Percentiles rank a stretch among this genome's conserved stretches.
Conservation (phyloP, 92 coral and sea anemone species). For the Porites rus region DNA sequence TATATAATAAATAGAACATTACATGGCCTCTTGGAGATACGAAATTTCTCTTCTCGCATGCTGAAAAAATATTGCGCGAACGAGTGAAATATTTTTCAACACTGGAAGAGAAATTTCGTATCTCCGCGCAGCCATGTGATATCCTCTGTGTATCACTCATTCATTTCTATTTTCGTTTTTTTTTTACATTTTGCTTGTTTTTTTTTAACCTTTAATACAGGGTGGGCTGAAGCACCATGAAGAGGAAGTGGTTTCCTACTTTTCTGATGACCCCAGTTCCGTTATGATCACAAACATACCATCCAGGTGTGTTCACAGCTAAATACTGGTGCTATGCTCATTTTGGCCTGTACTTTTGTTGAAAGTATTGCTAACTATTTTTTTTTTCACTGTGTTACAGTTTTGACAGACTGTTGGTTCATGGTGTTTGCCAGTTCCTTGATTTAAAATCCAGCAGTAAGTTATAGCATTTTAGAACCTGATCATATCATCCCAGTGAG, state of each 20-base stretch:
- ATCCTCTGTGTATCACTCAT: no score
- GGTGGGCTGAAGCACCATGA: slow-evolving; percentile 85
- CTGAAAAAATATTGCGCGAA: no score
- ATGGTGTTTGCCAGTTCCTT: slow-evolving; percentile 95
- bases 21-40: no score
- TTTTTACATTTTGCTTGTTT: background rate
- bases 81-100: no score
- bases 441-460: slow-evolving; percentile 84
- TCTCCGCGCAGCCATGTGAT: no score
- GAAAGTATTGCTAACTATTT: background rate
- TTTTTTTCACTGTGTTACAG: slow-evolving; percentile 51
- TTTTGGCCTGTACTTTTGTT: background rate
- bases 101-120: no score
- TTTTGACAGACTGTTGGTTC: slow-evolving; percentile 91
- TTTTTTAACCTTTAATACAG: slow-evolving; percentile 30
- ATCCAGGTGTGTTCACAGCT: slow-evolving; percentile 74
- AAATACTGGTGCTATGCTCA: no score
- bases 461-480: slow-evolving; percentile 18
- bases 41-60: no score
- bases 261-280: slow-evolving; percentile 73
- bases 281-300: slow-evolving; percentile 80
- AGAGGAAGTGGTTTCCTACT: slow-evolving; percentile 79
- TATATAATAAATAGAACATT: no score
- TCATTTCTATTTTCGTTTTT: background rate
- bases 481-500: background rate